Evolutionary conservation across 2,113 vertebrate species (phyloP).

Genomic region (Montifringilla adamsi): DNA sequence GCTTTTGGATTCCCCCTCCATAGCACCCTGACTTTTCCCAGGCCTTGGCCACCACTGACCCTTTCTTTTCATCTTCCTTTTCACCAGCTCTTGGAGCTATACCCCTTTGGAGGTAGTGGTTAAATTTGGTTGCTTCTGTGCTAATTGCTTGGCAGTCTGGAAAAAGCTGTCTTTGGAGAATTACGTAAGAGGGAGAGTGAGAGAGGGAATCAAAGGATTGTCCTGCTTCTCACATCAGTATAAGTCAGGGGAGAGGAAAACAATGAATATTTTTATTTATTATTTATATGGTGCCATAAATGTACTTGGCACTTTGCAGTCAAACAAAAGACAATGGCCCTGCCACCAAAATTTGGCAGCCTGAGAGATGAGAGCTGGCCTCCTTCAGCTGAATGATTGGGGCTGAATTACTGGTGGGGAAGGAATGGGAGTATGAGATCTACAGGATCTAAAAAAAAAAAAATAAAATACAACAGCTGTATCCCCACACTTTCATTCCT

Average conservation of each 20-base stretch:
- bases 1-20: neutral
- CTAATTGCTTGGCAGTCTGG: slow-evolving; percentile 30
- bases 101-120: neutral
- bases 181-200: neutral
- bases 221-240: slow-evolving; percentile 1
- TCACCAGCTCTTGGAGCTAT: neutral
- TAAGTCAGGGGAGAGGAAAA: neutral
- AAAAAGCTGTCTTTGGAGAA: neutral
- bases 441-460: neutral
- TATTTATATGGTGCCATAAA: slow-evolving; percentile 41
- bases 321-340: slow-evolving; percentile 37
- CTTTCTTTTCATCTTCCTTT: neutral
- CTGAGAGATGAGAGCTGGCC: neutral
- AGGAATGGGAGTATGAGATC: neutral
- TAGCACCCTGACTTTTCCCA: neutral
- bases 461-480: neutral
- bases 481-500: neutral
- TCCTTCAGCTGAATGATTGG: neutral
- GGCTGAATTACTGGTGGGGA: neutral
- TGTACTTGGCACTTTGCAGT: slow-evolving; percentile 23
- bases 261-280: slow-evolving; percentile 53
- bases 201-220: neutral
- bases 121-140: neutral
- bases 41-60: neutral
- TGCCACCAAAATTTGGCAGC: neutral